Evolutionary conservation across 1,140 invertebrate genomes (phyloP), one percentile per base, ranked within the genome.

Genomic region (Metopolophium dirhodum): DNA sequence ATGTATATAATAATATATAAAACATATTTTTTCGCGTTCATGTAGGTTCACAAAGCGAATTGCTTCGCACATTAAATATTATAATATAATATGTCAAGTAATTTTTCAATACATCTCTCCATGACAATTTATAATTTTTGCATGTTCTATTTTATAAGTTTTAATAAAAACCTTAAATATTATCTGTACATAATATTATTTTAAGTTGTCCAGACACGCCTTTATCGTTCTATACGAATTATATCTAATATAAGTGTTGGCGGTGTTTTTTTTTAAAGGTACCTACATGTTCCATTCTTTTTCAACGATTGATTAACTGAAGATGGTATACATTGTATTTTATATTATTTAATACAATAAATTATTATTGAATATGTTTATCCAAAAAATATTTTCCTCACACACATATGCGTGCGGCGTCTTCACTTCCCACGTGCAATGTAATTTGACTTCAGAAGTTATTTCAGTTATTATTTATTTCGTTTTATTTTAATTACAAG

Each of bases 401-500:
- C 51, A 54, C 22, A 86, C 0, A 45, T 77, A n/a, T 77, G 30
- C 14, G 4, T 47, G 47, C n/a, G n/a, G n/a, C 87, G 22, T 89
- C 7, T 37, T 54, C 49, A 7, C 51, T 41, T 37, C 88, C 88
- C 51, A 89, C 88, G 51, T 30, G 3, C 1, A 30, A 35, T n/a
- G 47, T 87, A 26, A 86, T 87, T 87, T 49, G 20, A 89, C 30
- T 54, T 54, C 47, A 51, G 87, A 54, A 89, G 49, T 87, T 54
- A 89, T n/a, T 89, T 54, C n/a, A 22, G 47, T 35, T 89, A 23
- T 89, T 89, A 22, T 51, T 89, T 54, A 30, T 88, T 88, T 35
- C 49, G 22, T 88, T 88, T 51, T 51, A 20, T 89, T 89, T 89
- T 89, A 89, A 89, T 89, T 54, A 89, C 47, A 51, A 54, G 47